phyloP scores from a whole-genome alignment of 2,797 vertebrate species.

The Coregonus sp. region DNA sequence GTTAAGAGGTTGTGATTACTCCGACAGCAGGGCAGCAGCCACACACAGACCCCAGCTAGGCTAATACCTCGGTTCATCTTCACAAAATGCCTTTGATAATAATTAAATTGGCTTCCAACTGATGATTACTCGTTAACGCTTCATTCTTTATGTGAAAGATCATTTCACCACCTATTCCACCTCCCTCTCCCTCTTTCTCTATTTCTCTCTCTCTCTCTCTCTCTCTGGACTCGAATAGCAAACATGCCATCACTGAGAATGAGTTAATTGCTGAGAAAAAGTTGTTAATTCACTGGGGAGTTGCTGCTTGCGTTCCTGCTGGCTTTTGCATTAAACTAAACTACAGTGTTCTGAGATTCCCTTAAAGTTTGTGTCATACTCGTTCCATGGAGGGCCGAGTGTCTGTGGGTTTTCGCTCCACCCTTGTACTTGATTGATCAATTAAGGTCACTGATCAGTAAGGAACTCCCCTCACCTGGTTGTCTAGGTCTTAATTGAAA shows the following conservation, averaged over 20 bases:
- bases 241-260: neutral
- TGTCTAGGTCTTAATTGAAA: no score
- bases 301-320: no score
- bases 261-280: neutral
- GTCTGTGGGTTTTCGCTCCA: no score
- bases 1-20: conserved; percentile 82
- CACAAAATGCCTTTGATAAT: conserved; percentile 83
- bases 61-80: conserved; percentile 72
- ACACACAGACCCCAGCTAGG: conserved; percentile 5
- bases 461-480: no score
- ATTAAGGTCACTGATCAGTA: no score
- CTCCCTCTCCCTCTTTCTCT: neutral
- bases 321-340: no score
- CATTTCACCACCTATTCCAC: conserved; percentile 19
- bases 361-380: no score
- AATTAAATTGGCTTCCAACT: conserved; percentile 86
- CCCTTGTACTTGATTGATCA: no score
- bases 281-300: no score
- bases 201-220: no score
- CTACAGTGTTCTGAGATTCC: no score
- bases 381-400: no score
- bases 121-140: conserved; percentile 83
- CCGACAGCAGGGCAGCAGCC: conserved; percentile 67
- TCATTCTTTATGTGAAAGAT: conserved; percentile 24
- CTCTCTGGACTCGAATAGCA: neutral